These are phyloP conservation scores for Tromatobia lineatoria DNA, from an alignment of 2,888 invertebrate species.

Conservation along the genomic window DNA sequence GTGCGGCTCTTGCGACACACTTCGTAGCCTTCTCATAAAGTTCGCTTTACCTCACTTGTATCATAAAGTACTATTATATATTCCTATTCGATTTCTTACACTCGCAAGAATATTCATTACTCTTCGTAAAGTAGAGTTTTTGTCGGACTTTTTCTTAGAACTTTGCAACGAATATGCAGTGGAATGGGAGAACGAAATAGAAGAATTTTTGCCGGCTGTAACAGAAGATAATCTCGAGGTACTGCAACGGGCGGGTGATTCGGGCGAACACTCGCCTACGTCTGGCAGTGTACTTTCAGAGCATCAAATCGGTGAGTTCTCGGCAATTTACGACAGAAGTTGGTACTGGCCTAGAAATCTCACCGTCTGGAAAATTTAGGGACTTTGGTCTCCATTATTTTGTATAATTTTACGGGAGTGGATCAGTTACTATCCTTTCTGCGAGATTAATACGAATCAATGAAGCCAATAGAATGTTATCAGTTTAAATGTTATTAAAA, in stretches of 20 bases:
- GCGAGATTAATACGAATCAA: too few species aligned
- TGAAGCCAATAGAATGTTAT: too few species aligned
- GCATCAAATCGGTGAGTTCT: constrained; percentile 76
- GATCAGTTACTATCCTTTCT: too few species aligned
- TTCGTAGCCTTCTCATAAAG: too few species aligned
- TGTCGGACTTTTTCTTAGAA: constrained; percentile 21
- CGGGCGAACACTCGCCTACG: constrained; percentile 82
- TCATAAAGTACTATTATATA: too few species aligned
- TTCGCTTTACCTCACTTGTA: too few species aligned
- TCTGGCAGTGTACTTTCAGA: constrained; percentile 78
- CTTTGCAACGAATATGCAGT: constrained; percentile 59
- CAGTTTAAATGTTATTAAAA: too few species aligned
- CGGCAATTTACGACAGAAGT: background rate
- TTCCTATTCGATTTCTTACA: background rate
- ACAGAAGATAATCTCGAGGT: constrained; percentile 84
- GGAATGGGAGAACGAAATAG: constrained; percentile 84
- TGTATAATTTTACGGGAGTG: too few species aligned
- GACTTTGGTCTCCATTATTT: too few species aligned
- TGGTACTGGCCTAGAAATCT: background rate
- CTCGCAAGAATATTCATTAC: background rate
- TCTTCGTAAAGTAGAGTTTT: background rate
- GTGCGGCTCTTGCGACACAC: too few species aligned
- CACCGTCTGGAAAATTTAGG: too few species aligned
- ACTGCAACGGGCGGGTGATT: constrained; percentile 83
- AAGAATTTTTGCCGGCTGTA: constrained; percentile 84